Evolutionary conservation across 2,888 invertebrate species (phyloP).

Genomic region (Pediacus dermestoides): DNA sequence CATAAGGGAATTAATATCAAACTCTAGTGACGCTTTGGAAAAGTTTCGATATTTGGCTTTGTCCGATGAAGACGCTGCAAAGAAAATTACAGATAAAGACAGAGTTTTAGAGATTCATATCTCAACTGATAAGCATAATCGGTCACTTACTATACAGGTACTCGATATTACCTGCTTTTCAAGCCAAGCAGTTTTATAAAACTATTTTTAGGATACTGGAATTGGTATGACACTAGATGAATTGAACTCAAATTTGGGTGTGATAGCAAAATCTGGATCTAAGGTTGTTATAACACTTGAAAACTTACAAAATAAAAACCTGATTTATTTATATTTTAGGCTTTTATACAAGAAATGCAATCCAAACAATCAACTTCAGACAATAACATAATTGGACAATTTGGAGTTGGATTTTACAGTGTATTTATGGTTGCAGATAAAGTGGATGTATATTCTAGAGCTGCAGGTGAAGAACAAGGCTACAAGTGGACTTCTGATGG

Average conservation of each 20-base stretch:
- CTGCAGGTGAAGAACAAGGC: conserved; percentile 66
- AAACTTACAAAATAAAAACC: conserved; percentile 16
- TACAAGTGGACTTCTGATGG: conserved; percentile 91
- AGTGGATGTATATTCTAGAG: conserved; percentile 87
- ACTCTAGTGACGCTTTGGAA: conserved; percentile 95
- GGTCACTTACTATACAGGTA: conserved; percentile 83
- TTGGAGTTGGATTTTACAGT: conserved; percentile 98
- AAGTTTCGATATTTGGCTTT: conserved; percentile 81
- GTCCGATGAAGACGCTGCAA: conserved; percentile 50
- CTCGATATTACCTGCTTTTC: conserved; percentile 13
- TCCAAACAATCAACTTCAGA: conserved; percentile 59
- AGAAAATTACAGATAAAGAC: conserved; percentile 57
- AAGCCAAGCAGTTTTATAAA: conserved; percentile 6
- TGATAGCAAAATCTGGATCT: conserved; percentile 94
- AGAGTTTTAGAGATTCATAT: conserved; percentile 82
- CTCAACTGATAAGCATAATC: conserved; percentile 79
- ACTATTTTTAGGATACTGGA: conserved; percentile 71
- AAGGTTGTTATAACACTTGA: too few relatives aligned
- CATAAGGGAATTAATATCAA: conserved; percentile 91
- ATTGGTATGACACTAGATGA: conserved; percentile 95
- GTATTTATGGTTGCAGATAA: conserved; percentile 96
- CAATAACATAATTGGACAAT: conserved; percentile 89
- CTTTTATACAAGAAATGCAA: conserved; percentile 82
- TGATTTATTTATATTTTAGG: conserved; percentile 48
- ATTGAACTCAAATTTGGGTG: conserved; percentile 84